Base-by-base conservation (phyloP, 2,797 vertebrate genomes). In the Xiphorhynchus erythropygius region DNA sequence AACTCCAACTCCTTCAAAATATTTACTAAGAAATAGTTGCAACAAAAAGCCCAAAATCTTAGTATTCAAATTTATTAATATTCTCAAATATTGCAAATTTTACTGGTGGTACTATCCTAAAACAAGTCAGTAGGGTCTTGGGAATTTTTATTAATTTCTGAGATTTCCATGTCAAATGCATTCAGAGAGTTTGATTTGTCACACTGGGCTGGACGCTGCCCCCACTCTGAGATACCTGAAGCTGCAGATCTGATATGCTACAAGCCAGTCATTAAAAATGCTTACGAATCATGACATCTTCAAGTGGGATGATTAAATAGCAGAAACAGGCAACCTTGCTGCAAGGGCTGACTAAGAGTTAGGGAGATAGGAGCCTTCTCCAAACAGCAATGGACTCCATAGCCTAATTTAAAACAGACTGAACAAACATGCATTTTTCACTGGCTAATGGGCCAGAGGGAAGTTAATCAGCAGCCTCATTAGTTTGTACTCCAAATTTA, bases 1-100 rank as follows among this genome's bases (percentile, higher is more conserved):
- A 84, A 76, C 13, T 53, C 23, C 47, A 84, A 32, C 65, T 79
- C 86, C 91, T 95, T 63, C 56, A 94, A 91, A 94, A 82, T 44
- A 67, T 41, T 87, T 70, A 46, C 24, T n/a, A 60, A 89, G 24
- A 87, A 89, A 76, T 11, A 42, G 13, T 41, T 60, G 30, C 28
- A 90, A 90, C 30, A 81, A 73, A 73, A 91, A 44, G 1, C 6
- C 25, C 50, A 5, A 59, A 83, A 70, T 2, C 23, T 67, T n/a
- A 75, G 12, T 46, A 75, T 55, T 76, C 17, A 57, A 42, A 6
- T 47, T 62, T 87, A 76, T 71, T 60, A 71, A 33, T 62, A 39
- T 12, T 71, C 32, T 59, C 52, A 79, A 88, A 37, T 50, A 41
- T n/a, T 52, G 41, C 42, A 69, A 44, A 59, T 56, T 32, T 52